Base-by-base conservation (phyloP, 1,140 invertebrate genomes). In the Lordiphosa collinella region DNA sequence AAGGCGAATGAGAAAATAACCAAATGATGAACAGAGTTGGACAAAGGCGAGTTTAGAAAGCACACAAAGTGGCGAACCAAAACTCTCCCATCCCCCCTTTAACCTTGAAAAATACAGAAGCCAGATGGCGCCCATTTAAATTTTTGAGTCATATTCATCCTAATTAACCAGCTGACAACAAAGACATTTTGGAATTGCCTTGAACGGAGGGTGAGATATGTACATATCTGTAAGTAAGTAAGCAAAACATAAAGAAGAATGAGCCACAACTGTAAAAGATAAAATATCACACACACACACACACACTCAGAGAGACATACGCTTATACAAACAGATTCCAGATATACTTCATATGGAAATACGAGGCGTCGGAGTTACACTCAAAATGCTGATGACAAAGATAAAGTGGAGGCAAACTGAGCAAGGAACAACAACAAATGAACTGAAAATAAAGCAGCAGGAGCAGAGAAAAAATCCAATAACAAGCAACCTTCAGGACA, bases 351-450 rank as follows among this genome's bases (percentile, higher is more conserved):
- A 55, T 50, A 34, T 37, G 54, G 51, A 52, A 63, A 67, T 41
- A 58, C 13, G 52, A 58, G 62, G 67, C 67, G 54, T 55, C 58
- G 48, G 58, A 72, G 73, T 78, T 53, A 55, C 52, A 61, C 55
- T 53, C 53, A 37, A 49, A 68, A 66, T 13, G 65, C 61, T 13
- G 65, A 79, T 79, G 75, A 75, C 65, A 71, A 80, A 62, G 60
- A 75, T 57, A 75, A 80, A 62, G 61, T 13, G 22, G 41, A 44
- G 25, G 41, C 37, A 40, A 43, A 16, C 9, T 43, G 40, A 61
- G 80, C 62, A 62, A 57, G 76, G 37, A 62, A 84, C 58, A 82
- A 68, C 62, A 82, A 60, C 76, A 75, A 76, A 76, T 82, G 71
- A 74, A 75, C 52, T 44, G 65, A 40, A 46, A 36, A 46, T 22